Conservation (phyloP, 2,797 vertebrate genomes). For the Lagodon rhomboides region DNA sequence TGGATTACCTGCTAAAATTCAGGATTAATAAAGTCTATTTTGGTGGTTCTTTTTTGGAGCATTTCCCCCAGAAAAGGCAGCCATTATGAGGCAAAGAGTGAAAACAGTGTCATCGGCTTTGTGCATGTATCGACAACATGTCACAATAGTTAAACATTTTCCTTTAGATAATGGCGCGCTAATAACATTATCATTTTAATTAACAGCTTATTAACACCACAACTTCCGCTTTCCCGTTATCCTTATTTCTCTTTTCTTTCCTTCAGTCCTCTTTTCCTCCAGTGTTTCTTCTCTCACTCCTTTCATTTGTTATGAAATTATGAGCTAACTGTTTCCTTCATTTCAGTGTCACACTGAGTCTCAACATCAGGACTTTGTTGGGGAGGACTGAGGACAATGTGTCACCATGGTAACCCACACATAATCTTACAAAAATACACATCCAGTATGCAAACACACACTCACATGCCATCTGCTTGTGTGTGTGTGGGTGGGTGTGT, state of each 20-base stretch:
- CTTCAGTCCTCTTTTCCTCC: neutral
- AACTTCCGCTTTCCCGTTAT: neutral
- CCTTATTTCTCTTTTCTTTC: no score
- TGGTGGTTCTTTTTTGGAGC: neutral
- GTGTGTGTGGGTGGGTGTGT: neutral
- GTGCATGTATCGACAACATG: neutral
- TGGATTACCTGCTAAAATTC: constrained; percentile 19
- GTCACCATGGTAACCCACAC: constrained; percentile 63
- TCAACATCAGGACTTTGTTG: constrained; percentile 37
- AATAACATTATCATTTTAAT: neutral
- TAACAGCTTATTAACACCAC: neutral
- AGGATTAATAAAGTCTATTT: neutral
- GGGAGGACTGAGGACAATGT: constrained; percentile 19
- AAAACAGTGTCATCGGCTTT: neutral
- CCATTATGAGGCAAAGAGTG: neutral
- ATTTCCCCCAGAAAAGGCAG: neutral
- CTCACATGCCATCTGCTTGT: constrained; percentile 23
- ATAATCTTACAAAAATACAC: constrained; percentile 34
- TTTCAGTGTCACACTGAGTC: constrained; percentile 32
- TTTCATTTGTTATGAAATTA: neutral
- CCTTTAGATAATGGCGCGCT: neutral
- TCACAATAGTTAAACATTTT: neutral
- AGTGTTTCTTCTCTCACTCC: neutral
- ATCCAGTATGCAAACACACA: constrained; percentile 27
- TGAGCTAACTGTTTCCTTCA: constrained; percentile 3